Evolutionary conservation across 1,140 invertebrate genomes (phyloP).

Genomic region (Phthorimaea operculella): DNA sequence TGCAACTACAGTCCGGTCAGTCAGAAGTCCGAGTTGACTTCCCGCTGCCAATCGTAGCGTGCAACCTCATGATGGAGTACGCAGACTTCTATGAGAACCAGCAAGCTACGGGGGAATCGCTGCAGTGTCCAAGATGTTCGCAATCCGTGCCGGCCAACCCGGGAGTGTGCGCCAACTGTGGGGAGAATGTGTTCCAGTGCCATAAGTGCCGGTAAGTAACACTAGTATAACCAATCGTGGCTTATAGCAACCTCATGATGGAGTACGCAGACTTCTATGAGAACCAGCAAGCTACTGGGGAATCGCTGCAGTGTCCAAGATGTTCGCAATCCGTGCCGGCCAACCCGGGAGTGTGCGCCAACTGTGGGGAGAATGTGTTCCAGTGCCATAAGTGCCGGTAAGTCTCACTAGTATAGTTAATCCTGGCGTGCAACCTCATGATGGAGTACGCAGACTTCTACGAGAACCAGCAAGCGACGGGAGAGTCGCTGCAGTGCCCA

Average conservation of each 20-base stretch:
- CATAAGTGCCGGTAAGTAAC: constrained; percentile 89
- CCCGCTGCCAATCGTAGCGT: constrained; percentile 95
- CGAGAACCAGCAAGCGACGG: constrained; percentile 82
- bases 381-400: no score
- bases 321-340: no score
- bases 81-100: constrained; percentile 96
- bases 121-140: constrained; percentile 96
- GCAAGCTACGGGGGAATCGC: constrained; percentile 83
- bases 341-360: no score
- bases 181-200: constrained; percentile 98
- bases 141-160: constrained; percentile 97
- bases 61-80: constrained; percentile 99
- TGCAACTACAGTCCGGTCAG: constrained; percentile 88
- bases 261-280: no score
- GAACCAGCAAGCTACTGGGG: no score
- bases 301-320: no score
- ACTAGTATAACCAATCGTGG: no score
- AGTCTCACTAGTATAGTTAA: no score
- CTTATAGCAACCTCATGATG: no score
- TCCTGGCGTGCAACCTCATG: constrained; percentile 98
- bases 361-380: no score
- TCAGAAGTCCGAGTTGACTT: constrained; percentile 96
- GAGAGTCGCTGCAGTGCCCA: constrained; percentile 95
- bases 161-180: constrained; percentile 97
- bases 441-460: constrained; percentile 99